Evolutionary conservation across 2,113 vertebrate species (phyloP), one percentile per base, ranked within the genome.

Genomic region (Platanista minor): DNA sequence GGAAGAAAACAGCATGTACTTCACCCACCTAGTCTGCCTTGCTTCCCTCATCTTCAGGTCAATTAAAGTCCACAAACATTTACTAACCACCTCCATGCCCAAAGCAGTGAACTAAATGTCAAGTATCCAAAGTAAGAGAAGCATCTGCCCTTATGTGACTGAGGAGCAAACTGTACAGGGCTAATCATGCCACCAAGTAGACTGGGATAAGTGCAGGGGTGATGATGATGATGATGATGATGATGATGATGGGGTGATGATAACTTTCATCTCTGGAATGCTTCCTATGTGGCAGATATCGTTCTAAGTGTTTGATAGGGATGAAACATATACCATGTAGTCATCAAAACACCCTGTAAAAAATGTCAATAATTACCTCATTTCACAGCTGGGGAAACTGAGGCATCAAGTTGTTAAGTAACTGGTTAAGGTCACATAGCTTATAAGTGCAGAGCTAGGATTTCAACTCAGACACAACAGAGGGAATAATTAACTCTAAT

Each of bases 11-110:
- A 69, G 54, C 21, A 23, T 57, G 31, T 5, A 89, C 29, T 67
- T 87, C 6, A 84, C 21, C 36, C 31, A 75, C 36, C 20, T 90
- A 61, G 57, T 54, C 33, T 86, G 43, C 18, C 8, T 80, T 77
- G 49, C 62, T 96, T 92, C 59, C 49, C 96, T 90, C 64, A 66
- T 72, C 46, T 87, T 80, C 27, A 81, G 27, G 49, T 95, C 46
- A 87, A 27, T 64, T 88, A 71, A 95, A 96, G n/a, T 33, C 33
- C 71, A 85, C 29, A 71, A 20, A 86, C 69, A 95, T 94, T 86
- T 92, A 75, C 41, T 87, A 77, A 92, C 18, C 8, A 67, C 39
- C 36, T 87, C 41, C 80, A 25, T 43, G 3, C 71, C 23, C 69
- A 52, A 67, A 49, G 54, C 41, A 43, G 61, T 31, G 71, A 27